Percentiles rank a stretch among this genome's conserved stretches.
These are phyloP conservation scores for Oasisia sp. DNA, from an alignment of 2,888 invertebrate genomes.

Conservation along the genomic window DNA sequence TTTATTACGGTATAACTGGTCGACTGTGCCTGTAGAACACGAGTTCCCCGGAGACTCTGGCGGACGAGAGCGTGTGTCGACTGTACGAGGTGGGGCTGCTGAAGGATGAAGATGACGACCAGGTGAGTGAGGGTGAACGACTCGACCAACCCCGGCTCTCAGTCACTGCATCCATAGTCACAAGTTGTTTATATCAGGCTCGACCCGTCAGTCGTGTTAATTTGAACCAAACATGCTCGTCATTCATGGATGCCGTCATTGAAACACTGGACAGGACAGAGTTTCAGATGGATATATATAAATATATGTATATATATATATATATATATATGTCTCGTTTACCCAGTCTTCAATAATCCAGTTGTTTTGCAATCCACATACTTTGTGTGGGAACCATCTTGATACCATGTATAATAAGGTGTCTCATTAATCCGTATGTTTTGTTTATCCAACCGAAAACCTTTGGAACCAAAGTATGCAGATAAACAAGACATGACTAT, in stretches of 20 bases:
- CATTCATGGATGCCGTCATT: too few relatives aligned
- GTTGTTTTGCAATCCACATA: too few relatives aligned
- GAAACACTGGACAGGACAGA: too few relatives aligned
- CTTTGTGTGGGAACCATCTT: too few relatives aligned
- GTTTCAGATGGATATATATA: background rate
- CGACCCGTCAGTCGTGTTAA: background rate
- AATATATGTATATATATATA: too few relatives aligned
- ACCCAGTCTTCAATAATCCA: too few relatives aligned
- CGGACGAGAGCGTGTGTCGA: constrained; percentile 89
- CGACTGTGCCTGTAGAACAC: constrained; percentile 49
- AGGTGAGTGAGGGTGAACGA: constrained; percentile 69
- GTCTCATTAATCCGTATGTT: too few relatives aligned
- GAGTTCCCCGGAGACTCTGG: constrained; percentile 74
- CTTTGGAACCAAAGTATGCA: too few relatives aligned
- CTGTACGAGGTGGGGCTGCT: constrained; percentile 91
- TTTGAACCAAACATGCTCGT: background rate
- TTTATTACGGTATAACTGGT: background rate
- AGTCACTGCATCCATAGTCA: background rate
- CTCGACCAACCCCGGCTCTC: background rate
- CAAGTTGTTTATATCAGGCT: constrained; percentile 5
- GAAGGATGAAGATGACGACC: constrained; percentile 89
- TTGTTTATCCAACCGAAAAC: too few relatives aligned
- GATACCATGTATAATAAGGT: too few relatives aligned
- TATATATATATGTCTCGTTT: too few relatives aligned
- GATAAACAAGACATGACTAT: too few relatives aligned